Base-by-base conservation (phyloP, 2,797 vertebrate species). In the Falco novaeseelandiae region DNA sequence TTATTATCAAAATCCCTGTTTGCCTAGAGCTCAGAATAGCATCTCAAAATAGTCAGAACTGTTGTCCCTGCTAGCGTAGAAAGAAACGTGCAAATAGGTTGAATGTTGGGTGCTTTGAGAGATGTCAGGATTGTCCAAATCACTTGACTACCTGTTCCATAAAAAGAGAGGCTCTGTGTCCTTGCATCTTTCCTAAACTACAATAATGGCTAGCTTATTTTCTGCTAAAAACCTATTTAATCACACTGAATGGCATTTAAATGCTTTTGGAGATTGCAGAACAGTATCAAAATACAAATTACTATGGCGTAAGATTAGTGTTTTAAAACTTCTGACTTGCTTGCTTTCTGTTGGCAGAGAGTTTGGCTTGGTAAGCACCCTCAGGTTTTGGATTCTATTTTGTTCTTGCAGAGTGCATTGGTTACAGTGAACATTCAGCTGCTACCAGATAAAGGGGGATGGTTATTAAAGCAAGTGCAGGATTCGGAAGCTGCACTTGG, bases 361-460 rank as follows among this genome's bases (percentile, higher is more conserved):
- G 36, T 34, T 62, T 69, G 32, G 25, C 42, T 44, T 44, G 42
- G 42, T 79, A 79, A 61, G 40, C 32, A 36, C 2, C 2, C 34
- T n/a, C 42, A 78, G 46, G 12, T 57, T 52, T 48, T 66, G 62
- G 5, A 18, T 88, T 62, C 4, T 6, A 20, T 19, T 62, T 59
- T 96, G 73, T 91, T 93, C 15, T 96, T 96, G 29, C 83, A 99
- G 99, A 98, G 97, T 82, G 99, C 98, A 2, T 93, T 99, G 95
- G 98, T 98, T 11, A 92, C 69, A 3, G 99, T 99, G 94, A 99
- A 99, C 44, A 57, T 99, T 55, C 98, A 98, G 20, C 98, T 97
- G 44, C 98, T 99, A 76, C 99, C 99, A 22, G 99, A 99, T 96
- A 99, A 99, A 97, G 99, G 99, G 7, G 97, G 99, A 90, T 98